Percentiles rank a stretch among this genome's conserved stretches.
These are phyloP conservation scores for Philopotamus ludificatus DNA, from an alignment of 1,140 invertebrate genomes.

Conservation along the genomic window DNA sequence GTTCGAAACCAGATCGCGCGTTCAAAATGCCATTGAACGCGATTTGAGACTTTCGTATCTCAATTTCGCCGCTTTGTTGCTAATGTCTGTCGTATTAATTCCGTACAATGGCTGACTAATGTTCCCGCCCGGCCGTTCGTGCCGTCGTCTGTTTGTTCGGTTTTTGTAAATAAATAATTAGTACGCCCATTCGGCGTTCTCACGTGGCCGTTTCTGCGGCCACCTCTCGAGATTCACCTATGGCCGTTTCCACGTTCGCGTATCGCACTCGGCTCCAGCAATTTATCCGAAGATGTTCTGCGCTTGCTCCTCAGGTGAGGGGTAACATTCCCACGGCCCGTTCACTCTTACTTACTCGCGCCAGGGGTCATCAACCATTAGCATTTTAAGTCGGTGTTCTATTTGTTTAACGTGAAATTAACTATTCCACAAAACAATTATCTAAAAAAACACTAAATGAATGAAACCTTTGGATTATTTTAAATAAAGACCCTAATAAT, in stretches of 20 bases:
- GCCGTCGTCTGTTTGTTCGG: background rate
- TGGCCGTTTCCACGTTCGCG: background rate
- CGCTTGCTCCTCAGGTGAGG: background rate
- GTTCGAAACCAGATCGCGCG: no score
- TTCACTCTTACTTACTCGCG: conserved; percentile 1
- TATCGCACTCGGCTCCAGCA: background rate
- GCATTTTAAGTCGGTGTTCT: background rate
- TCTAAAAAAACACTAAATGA: no score
- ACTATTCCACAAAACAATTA: no score
- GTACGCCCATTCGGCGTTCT: background rate
- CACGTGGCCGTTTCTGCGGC: background rate
- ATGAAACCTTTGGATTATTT: no score
- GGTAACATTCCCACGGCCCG: conserved; percentile 17
- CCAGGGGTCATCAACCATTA: conserved; percentile 1
- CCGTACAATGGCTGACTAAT: background rate
- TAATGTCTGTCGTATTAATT: background rate
- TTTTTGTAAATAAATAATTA: background rate
- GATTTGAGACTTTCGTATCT: no score
- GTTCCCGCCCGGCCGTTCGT: background rate
- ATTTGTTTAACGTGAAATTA: no score
- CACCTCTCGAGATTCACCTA: background rate
- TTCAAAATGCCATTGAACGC: no score
- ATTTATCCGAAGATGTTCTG: conserved; percentile 8
- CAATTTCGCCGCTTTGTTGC: no score
- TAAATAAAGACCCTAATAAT: no score